A percentile compares a stretch with the other conserved stretches of the same genome.
These are phyloP conservation scores for Oncorhynchus keta DNA, from an alignment of 2,113 vertebrate genomes.

Conservation along the genomic window DNA sequence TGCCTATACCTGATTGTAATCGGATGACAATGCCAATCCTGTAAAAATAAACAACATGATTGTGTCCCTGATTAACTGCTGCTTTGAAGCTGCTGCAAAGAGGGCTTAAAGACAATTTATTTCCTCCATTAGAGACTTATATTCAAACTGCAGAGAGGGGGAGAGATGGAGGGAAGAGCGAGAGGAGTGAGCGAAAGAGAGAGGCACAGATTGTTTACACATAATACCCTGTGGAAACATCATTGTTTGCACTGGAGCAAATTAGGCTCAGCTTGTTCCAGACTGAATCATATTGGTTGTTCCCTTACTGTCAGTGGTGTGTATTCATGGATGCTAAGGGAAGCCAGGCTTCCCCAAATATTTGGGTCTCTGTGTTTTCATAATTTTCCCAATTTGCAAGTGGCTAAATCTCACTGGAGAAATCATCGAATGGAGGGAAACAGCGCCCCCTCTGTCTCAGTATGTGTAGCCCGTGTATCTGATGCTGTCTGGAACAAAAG, in stretches of 20 bases:
- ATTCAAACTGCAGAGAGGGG: background rate
- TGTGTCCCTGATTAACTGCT: slow-evolving; percentile 33
- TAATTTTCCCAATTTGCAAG: too few species aligned
- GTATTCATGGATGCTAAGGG: too few species aligned
- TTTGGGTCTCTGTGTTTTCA: too few species aligned
- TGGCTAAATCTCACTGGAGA: too few species aligned
- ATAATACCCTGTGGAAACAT: slow-evolving; percentile 18
- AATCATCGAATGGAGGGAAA: too few species aligned
- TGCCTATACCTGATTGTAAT: slow-evolving; percentile 23
- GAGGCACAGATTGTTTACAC: background rate
- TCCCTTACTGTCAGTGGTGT: background rate
- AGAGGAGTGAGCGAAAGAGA: background rate
- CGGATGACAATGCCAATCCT: slow-evolving; percentile 27
- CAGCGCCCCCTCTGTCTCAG: too few species aligned
- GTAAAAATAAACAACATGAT: slow-evolving; percentile 33
- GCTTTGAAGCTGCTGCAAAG: slow-evolving; percentile 13
- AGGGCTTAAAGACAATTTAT: slow-evolving; percentile 28
- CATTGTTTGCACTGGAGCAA: slow-evolving; percentile 32
- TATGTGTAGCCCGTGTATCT: too few species aligned
- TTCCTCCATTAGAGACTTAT: slow-evolving; percentile 26
- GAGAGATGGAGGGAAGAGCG: background rate
- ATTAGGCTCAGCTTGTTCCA: slow-evolving; percentile 35
- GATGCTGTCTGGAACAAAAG: too few species aligned
- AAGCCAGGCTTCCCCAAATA: too few species aligned
- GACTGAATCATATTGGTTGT: slow-evolving; percentile 39